Evolutionary conservation across 2,797 vertebrate genomes (phyloP).

Genomic region (Spinus pinus): DNA sequence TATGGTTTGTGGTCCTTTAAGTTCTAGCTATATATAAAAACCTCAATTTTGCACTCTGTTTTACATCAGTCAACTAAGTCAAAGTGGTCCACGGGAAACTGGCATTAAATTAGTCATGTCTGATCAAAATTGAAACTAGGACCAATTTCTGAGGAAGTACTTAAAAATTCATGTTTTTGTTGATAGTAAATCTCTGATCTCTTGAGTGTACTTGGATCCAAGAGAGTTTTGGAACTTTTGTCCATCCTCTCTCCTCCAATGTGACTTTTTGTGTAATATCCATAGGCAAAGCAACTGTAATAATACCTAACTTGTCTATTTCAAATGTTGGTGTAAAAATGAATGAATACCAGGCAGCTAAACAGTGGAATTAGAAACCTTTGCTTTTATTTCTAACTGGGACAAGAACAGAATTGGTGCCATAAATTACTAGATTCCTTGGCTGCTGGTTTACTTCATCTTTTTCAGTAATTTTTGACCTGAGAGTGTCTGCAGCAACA

Average conservation of each 20-base stretch:
- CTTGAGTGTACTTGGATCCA: neutral
- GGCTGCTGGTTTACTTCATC: neutral
- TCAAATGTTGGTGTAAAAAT: neutral
- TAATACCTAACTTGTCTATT: neutral
- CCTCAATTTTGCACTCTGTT: fast-evolving
- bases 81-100: neutral
- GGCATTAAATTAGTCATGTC: neutral
- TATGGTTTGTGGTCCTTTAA: neutral
- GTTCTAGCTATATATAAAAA: neutral
- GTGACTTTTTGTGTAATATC: neutral
- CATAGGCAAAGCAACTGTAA: fast-evolving
- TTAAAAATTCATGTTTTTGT: neutral
- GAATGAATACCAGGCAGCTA: neutral
- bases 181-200: neutral
- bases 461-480: constrained; percentile 15
- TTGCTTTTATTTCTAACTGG: neutral
- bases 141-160: neutral
- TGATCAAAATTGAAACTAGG: neutral
- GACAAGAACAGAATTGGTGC: neutral
- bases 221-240: neutral
- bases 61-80: neutral
- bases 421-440: constrained; percentile 9
- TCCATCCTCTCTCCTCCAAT: neutral
- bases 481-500: neutral
- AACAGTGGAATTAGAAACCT: neutral